Evolutionary conservation across 2,797 vertebrate genomes (phyloP).

Genomic region (Trematomus bernacchii): DNA sequence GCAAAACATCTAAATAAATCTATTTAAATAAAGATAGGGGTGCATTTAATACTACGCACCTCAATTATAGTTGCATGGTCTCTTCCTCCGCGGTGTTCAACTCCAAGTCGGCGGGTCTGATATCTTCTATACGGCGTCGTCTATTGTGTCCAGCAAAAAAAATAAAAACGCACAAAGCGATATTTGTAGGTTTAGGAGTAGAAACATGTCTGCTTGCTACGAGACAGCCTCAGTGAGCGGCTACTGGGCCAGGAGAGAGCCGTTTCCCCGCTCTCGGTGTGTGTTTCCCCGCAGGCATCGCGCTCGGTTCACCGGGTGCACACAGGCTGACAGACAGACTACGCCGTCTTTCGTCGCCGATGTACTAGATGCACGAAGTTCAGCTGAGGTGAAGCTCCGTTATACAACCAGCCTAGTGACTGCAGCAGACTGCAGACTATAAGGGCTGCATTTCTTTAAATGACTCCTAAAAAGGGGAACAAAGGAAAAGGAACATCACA

Average conservation of each 20-base stretch:
- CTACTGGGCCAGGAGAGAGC: slow-evolving; percentile 12
- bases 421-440: slow-evolving; percentile 6
- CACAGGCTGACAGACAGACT: slow-evolving; percentile 58
- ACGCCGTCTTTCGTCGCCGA: slow-evolving; percentile 64
- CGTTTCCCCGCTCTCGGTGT: background rate
- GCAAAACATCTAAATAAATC: background rate
- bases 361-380: slow-evolving; percentile 81
- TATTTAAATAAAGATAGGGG: background rate
- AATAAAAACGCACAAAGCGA: slow-evolving; percentile 7
- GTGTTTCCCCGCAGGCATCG: slow-evolving; percentile 46
- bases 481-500: slow-evolving; percentile 36
- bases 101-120: slow-evolving; percentile 46
- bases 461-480: slow-evolving; percentile 39
- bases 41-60: slow-evolving; percentile 58
- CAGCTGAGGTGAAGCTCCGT: slow-evolving; percentile 86
- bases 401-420: slow-evolving; percentile 74
- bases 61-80: slow-evolving; percentile 67
- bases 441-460: slow-evolving; percentile 48
- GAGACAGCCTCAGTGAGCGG: slow-evolving; percentile 15
- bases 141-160: slow-evolving; percentile 16
- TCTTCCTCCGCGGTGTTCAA: slow-evolving; percentile 50
- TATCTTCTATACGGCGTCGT: slow-evolving; percentile 41
- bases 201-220: background rate
- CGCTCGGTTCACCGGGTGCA: slow-evolving; percentile 77
- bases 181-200: slow-evolving; percentile 7